phyloP scores from a whole-genome alignment of 2,888 invertebrate species.

The Sepiola atlantica region DNA sequence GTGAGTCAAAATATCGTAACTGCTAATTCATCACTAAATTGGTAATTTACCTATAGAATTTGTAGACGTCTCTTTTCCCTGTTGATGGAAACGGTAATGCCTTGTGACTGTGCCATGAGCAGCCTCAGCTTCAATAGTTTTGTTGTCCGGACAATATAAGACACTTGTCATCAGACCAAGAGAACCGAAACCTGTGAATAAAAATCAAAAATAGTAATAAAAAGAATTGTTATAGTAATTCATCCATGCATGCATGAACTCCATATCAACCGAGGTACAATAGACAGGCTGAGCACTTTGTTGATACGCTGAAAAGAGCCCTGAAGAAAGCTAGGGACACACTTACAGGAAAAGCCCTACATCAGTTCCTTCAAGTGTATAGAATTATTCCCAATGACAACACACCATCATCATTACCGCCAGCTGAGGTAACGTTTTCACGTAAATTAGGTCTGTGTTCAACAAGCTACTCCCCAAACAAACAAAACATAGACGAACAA shows the following conservation, averaged over 20 bases:
- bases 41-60: conserved; percentile 88
- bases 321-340: not conserved
- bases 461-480: too few species aligned
- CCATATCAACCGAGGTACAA: not conserved
- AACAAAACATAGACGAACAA: too few species aligned
- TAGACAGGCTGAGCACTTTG: too few species aligned
- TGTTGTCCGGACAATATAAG: conserved; percentile 95
- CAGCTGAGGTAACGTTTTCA: too few species aligned
- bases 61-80: conserved; percentile 97
- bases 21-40: not conserved
- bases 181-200: conserved; percentile 79
- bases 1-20: too few species aligned
- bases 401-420: too few species aligned
- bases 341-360: not conserved
- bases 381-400: too few species aligned
- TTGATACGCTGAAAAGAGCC: not conserved
- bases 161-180: conserved; percentile 99
- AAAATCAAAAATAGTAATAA: not conserved
- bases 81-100: conserved; percentile 82
- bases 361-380: too few species aligned
- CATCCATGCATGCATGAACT: not conserved
- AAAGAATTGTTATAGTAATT: not conserved
- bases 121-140: conserved; percentile 97
- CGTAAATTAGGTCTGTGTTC: too few species aligned
- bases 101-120: conserved; percentile 94